A percentile compares a stretch with the other conserved stretches of the same genome.
Evolutionary conservation across 1,140 invertebrate species (phyloP).

Genomic region (Lysiphlebus fabarum): DNA sequence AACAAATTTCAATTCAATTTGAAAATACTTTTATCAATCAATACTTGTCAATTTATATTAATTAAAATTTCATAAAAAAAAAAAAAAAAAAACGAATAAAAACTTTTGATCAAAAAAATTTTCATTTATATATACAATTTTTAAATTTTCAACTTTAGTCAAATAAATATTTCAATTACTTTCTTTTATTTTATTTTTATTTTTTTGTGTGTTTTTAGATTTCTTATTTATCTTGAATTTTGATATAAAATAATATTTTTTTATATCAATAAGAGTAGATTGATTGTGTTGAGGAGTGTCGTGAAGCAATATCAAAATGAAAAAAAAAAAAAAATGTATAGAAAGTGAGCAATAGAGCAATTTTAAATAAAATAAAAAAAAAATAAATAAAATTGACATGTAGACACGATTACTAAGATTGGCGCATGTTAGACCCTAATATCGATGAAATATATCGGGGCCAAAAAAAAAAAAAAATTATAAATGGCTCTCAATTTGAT

Average conservation of each 20-base stretch:
- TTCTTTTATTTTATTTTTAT: too few species aligned
- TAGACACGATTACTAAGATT: slow-evolving; percentile 1
- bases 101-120: too few species aligned
- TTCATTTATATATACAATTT: too few species aligned
- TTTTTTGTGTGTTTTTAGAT: too few species aligned
- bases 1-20: slow-evolving; percentile 55
- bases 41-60: slow-evolving; percentile 3
- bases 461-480: background rate
- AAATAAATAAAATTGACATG: background rate
- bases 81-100: too few species aligned
- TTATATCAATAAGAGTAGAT: slow-evolving; percentile 11
- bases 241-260: slow-evolving; percentile 2
- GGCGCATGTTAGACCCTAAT: background rate
- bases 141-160: too few species aligned
- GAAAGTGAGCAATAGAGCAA: background rate
- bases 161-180: too few species aligned
- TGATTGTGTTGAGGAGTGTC: slow-evolving; percentile 6
- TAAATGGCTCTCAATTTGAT: background rate
- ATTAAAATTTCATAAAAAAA: background rate
- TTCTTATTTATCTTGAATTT: too few species aligned
- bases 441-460: slow-evolving; percentile 7
- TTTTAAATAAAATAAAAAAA: background rate
- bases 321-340: background rate
- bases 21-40: slow-evolving; percentile 27
- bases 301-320: slow-evolving; percentile 14